Base-by-base conservation (phyloP, 1,140 invertebrate species). In the Gryon sp. region DNA sequence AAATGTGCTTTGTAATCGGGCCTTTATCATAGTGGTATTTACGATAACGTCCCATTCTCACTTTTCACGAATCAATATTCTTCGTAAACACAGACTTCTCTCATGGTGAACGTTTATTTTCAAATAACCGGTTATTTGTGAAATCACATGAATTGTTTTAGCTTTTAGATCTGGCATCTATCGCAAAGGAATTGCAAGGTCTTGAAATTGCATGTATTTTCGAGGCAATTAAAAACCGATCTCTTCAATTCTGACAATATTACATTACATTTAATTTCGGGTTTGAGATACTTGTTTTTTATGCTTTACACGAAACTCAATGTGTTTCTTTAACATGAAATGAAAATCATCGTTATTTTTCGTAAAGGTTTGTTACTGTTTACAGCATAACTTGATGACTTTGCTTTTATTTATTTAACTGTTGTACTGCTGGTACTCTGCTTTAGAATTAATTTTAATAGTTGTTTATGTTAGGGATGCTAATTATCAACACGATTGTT, bases 101-200 rank as follows among this genome's bases (percentile, higher is more conserved):
- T 9, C 41, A 78, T 74, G 60, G 46, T 70, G 53, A 62, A 62
- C 50, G 74, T 78, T 70, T 16, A 69, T 40, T 34, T 6, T 43
- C 60, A 78, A 74, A 78, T 70, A 78, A 75, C 76, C 60, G 60
- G 70, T 74, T 70, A 78, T 78, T 78, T 78, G 70, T 62, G 52
- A 41, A 74, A 78, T 70, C 69, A 62, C 65, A 78, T 70, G 76
- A 69, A 78, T 74, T 74, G 69, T 78, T 74, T 70, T 66, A 48
- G 60, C 65, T 69, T 52, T 48, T 76, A 69, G 52, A 52, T 40
- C 65, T 78, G 53, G 59, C 45, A 59, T 65, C 53, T 41, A 66
- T 70, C 40, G 57, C 46, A 36, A 45, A 55, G 55, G 55, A 32
- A 70, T 70, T 41, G 15, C 76, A 78, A 79, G 76, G 76, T 45